Percentiles rank a stretch among this genome's conserved stretches.
Evolutionary conservation across 2,797 vertebrate genomes (phyloP).

Genomic region (Hydrocynus forskahlii): DNA sequence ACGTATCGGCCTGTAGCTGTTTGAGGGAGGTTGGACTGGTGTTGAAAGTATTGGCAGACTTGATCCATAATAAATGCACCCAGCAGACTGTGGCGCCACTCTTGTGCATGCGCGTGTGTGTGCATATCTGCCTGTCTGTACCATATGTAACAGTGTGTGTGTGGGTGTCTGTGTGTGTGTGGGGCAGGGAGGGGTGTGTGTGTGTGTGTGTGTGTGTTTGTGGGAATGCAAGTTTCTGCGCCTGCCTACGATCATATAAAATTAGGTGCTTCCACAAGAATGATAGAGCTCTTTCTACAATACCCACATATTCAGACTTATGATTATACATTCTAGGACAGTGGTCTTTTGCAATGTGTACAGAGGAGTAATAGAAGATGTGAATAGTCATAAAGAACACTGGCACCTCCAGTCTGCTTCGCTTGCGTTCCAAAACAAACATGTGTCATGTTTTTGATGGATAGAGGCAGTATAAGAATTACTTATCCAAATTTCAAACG

Average conservation of each 20-base stretch:
- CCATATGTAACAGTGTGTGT: constrained; percentile 6
- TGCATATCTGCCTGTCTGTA: constrained; percentile 48
- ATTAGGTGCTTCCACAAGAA: constrained; percentile 53
- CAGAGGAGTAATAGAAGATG: constrained; percentile 49
- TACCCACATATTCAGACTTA: constrained; percentile 46
- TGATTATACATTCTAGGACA: constrained; percentile 50
- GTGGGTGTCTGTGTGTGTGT: no score
- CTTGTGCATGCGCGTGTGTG: constrained; percentile 32
- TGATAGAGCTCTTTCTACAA: constrained; percentile 54
- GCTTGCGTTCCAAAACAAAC: constrained; percentile 55
- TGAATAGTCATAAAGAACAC: constrained; percentile 51
- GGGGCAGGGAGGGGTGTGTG: no score
- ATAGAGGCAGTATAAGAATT: constrained; percentile 47
- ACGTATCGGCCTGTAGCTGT: constrained; percentile 56
- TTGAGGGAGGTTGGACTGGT: constrained; percentile 56
- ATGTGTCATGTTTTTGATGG: constrained; percentile 50
- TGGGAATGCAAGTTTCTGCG: constrained; percentile 48
- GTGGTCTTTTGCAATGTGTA: constrained; percentile 43
- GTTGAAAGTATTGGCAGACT: constrained; percentile 62
- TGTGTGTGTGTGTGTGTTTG: no score
- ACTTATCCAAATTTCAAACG: constrained; percentile 52
- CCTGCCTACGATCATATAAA: constrained; percentile 52
- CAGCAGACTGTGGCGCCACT: constrained; percentile 56
- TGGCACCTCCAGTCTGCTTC: constrained; percentile 52
- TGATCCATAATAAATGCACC: constrained; percentile 63